phyloP scores from a whole-genome alignment of 2,797 vertebrate genomes.

The Rachycentron canadum region DNA sequence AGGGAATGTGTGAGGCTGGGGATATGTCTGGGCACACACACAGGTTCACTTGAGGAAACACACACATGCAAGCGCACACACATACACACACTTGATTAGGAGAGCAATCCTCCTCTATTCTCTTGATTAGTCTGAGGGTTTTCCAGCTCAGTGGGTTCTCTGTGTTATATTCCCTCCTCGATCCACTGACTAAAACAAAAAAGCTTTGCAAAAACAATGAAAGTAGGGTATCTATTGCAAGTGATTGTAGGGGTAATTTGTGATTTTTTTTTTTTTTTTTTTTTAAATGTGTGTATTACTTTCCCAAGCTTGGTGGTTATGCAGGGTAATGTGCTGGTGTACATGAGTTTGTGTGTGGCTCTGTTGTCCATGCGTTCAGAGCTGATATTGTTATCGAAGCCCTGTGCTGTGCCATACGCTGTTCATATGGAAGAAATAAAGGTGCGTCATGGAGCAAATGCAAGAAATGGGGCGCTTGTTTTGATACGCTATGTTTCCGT shows the following conservation, averaged over 20 bases:
- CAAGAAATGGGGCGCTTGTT: constrained; percentile 67
- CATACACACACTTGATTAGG: constrained; percentile 59
- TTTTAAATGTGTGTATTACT: constrained; percentile 25
- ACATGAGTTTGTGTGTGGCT: constrained; percentile 42
- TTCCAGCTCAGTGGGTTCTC: constrained; percentile 62
- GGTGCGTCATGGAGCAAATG: constrained; percentile 73
- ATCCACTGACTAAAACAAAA: constrained; percentile 48
- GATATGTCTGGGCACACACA: constrained; percentile 66
- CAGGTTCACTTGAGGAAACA: constrained; percentile 76
- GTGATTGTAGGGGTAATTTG: constrained; percentile 57
- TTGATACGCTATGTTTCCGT: constrained; percentile 72
- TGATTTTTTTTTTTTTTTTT: constrained; percentile 23
- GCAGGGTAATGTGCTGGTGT: constrained; percentile 45
- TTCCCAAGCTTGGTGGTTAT: constrained; percentile 42
- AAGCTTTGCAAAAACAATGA: constrained; percentile 53
- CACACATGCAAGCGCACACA: constrained; percentile 34
- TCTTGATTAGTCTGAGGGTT: constrained; percentile 67
- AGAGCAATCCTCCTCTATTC: constrained; percentile 58
- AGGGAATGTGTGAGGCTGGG: constrained; percentile 55
- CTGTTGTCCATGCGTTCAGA: constrained; percentile 25
- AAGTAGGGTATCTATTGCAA: constrained; percentile 48
- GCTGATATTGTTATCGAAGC: constrained; percentile 62
- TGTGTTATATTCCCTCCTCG: constrained; percentile 51
- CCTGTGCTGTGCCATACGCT: constrained; percentile 50
- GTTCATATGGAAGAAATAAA: constrained; percentile 81